Base-by-base conservation (phyloP, 2,888 invertebrate species). In the Plagiodera versicolora region DNA sequence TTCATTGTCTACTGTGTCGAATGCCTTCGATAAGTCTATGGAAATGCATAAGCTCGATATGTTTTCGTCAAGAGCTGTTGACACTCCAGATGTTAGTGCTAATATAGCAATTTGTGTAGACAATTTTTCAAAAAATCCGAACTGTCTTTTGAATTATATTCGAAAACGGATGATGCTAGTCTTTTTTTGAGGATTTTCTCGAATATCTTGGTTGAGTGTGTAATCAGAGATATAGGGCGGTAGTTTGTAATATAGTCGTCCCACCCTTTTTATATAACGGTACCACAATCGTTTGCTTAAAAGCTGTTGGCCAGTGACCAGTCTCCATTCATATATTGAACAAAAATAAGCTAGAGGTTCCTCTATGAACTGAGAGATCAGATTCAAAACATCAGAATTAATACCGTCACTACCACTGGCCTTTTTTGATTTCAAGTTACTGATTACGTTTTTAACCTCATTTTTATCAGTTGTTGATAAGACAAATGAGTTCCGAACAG, bases 191-290 rank as follows among this genome's bases (percentile, higher is more conserved):
- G 46, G 11, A 46, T 46, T 46, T 47, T 47, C 47, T 47, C 18
- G 28, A 49, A 28, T 24, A 49, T 24, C 14, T 49, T 24, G 11
- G 49, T 49, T 24, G 11, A 24, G 14, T 49, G 28, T 24, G 49
- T 24, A n/a, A 49, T 49, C 28, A 49, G 49, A 1, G 49, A 49
- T 49, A 49, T 49, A n/a, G 49, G 48, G 48, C 48, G 49, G 28
- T 49, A 49, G 28, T 49, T 49, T 49, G 49, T 24, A 11, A 24
- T 28, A 24, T n/a, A 24, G n/a, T 24, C 16, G 18, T 18, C 19
- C 3, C 14, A 9, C 47, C 19, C 18, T 47, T 47, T 47, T 47
- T 47, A 47, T 11, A 47, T n/a, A 47, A 6, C 18, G 47, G 47
- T 20, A 47, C 19, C 4, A 28, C 49, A 49, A 24, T 49, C 10